These are phyloP conservation scores for Chlorodrepanis virens DNA, from an alignment of 2,113 vertebrate species.

Conservation along the genomic window DNA sequence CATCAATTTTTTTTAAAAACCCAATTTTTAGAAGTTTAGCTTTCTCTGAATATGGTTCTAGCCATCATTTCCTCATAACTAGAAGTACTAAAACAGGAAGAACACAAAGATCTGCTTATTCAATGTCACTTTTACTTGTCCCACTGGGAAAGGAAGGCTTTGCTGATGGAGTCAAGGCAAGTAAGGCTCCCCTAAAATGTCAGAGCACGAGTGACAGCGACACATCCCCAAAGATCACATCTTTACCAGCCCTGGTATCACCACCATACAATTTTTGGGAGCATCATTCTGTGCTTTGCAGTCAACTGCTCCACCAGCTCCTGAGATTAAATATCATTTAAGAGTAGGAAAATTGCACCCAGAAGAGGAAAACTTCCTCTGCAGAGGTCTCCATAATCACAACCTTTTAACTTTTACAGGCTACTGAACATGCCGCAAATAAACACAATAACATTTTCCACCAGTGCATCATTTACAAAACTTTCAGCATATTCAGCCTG, in stretches of 20 bases:
- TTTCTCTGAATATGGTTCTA: not conserved
- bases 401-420: not conserved
- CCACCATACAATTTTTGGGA: not conserved
- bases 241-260: not conserved
- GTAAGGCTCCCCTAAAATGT: not conserved
- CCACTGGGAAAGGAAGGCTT: not conserved
- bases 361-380: not conserved
- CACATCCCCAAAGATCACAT: not conserved
- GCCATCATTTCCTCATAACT: not conserved
- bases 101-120: not conserved
- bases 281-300: not conserved
- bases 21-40: rapidly evolving
- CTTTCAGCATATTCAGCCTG: not conserved
- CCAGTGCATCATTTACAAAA: not conserved
- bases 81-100: not conserved
- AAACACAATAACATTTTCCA: not conserved
- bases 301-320: not conserved
- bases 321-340: not conserved
- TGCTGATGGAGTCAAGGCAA: not conserved
- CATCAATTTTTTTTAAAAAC: not conserved
- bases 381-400: not conserved
- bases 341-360: not conserved
- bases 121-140: not conserved
- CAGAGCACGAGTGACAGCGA: not conserved
- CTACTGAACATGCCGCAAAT: not conserved